Base-by-base conservation (phyloP, 53 echinoderm and acorn worm genomes). In the Pentamera pediparva region DNA sequence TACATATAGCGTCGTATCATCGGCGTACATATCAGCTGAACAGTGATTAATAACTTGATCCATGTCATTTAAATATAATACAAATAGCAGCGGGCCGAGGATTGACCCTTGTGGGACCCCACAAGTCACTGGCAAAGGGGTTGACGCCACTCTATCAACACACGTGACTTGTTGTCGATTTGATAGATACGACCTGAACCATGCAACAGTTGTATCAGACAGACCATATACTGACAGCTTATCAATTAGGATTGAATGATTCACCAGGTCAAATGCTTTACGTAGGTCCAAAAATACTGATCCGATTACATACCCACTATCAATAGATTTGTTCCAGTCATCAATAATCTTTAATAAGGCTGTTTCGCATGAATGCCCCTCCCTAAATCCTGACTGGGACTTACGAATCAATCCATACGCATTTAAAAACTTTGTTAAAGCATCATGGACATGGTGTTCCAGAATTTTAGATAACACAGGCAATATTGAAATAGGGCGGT, bases 281-380 rank as follows among this genome's bases (percentile, higher is more conserved):
- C 37, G 4, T 34, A 37, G 63, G 37, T 62, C 38, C 8, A 62
- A 36, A 35, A 15, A 39, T 0, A 62, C 37, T 31, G 35, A 62
- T 33, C 62, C 62, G 34, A 35, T 62, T 34, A 62, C 18, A 62
- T 4, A 62, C 36, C 62, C 37, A 22, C 62, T 62, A 22, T 62
- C 37, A 17, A 62, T 62, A 62, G 62, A 62, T 62, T 62, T 35
- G n/a, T 35, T 62, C 62, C 62, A 62, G 62, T 62, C 62, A 35
- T 62, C 62, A 17, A 35, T 62, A 18, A 62, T 62, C 62, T 62
- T 62, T 5, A 62, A 34, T 3, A 62, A 19, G 17, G 38, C 63
- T 35, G 6, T 62, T 25, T 37, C 63, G 38, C 63, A 62, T 35
- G 38, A 36, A 21, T 62, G 62, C 15, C 35, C 35, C 22, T 62